These are phyloP conservation scores for Poicephalus meyeri DNA, from an alignment of 2,113 vertebrate genomes.

Conservation along the genomic window DNA sequence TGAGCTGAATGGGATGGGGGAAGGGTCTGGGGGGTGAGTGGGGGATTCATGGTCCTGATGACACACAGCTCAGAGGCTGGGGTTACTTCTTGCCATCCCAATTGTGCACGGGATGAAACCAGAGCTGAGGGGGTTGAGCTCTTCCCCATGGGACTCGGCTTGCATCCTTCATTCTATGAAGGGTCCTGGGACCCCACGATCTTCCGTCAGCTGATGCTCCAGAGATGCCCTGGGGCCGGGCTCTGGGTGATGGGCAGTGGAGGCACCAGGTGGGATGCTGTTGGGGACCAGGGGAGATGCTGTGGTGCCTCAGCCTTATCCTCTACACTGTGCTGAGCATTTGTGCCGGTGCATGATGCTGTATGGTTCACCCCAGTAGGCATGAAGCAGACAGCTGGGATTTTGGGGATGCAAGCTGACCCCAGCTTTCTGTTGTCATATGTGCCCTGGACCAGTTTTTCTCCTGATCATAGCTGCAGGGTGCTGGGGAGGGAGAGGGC, in stretches of 20 bases:
- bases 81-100: background rate
- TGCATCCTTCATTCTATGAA: background rate
- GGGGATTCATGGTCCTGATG: background rate
- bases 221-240: background rate
- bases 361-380: background rate
- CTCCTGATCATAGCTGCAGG: background rate
- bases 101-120: background rate
- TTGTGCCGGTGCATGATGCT: background rate
- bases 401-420: background rate
- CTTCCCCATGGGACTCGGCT: background rate
- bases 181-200: background rate
- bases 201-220: background rate
- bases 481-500: background rate
- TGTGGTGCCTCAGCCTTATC: background rate
- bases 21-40: background rate
- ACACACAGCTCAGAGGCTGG: background rate
- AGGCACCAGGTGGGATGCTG: background rate
- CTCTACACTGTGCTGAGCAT: background rate
- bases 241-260: background rate
- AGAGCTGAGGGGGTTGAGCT: background rate
- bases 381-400: background rate
- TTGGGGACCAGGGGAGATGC: background rate
- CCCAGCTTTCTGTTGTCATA: fast-evolving
- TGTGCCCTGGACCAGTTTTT: background rate
- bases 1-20: background rate